A percentile compares a stretch with the other conserved stretches of the same genome.
Evolutionary conservation across 92 coral and sea anemone species (phyloP).

Genomic region (Porites cylindrica): DNA sequence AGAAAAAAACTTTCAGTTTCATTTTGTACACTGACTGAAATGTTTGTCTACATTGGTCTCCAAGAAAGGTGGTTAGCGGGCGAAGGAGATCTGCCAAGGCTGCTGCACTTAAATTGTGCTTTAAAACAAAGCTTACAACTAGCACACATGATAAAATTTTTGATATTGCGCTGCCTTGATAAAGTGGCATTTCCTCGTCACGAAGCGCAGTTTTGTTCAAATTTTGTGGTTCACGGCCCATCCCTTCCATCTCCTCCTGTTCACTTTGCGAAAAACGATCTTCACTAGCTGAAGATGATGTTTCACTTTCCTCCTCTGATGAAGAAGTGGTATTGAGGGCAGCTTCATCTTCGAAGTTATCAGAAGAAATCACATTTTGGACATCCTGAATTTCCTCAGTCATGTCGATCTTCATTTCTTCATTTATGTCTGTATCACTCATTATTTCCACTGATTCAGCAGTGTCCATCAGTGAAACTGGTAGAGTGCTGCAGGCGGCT

Average conservation of each 20-base stretch:
- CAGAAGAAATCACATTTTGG: background rate
- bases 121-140: constrained; percentile 44
- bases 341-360: constrained; percentile 22
- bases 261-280: constrained; percentile 9
- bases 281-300: constrained; percentile 22
- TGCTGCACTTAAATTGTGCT: constrained; percentile 35
- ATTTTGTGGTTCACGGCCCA: constrained; percentile 14
- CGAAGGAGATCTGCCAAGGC: constrained; percentile 51
- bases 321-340: constrained; percentile 24
- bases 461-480: constrained; percentile 12
- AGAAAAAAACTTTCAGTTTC: constrained; percentile 43
- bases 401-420: constrained; percentile 4
- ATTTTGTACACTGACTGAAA: constrained; percentile 59
- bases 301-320: constrained; percentile 10
- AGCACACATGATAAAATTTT: constrained; percentile 54
- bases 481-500: constrained; percentile 3
- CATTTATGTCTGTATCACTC: constrained; percentile 21
- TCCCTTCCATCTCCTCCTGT: constrained; percentile 27
- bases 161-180: constrained; percentile 62
- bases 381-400: constrained; percentile 15
- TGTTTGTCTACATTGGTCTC: constrained; percentile 24
- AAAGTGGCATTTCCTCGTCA: constrained; percentile 52
- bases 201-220: constrained; percentile 39
- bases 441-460: constrained; percentile 26
- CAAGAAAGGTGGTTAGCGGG: constrained; percentile 27